Conservation (phyloP, 2,888 invertebrate species). For the Archips crataeganus region DNA sequence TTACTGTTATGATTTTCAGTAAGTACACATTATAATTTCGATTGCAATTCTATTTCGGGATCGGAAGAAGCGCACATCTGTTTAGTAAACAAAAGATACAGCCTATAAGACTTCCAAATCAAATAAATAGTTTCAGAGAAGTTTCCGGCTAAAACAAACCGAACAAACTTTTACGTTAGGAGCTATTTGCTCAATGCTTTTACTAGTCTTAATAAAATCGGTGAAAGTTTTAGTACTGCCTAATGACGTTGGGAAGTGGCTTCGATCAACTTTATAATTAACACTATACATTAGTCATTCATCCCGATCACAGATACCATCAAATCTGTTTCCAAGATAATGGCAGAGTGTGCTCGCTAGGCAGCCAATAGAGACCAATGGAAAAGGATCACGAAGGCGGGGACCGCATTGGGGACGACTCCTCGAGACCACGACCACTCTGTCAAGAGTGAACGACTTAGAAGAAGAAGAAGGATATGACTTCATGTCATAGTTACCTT, state of each 20-base stretch:
- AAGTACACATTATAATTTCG: neutral
- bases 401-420: too few species aligned
- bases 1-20: neutral
- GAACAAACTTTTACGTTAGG: conserved; percentile 33
- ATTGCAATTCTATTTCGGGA: neutral
- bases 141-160: conserved; percentile 35
- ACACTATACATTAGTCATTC: neutral
- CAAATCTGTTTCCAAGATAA: too few species aligned
- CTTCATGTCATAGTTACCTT: too few species aligned
- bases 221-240: conserved; percentile 7
- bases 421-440: too few species aligned
- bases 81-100: conserved; percentile 36
- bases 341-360: too few species aligned
- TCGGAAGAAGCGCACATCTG: neutral
- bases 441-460: too few species aligned
- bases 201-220: conserved; percentile 23
- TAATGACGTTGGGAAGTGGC: conserved; percentile 9
- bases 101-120: conserved; percentile 32
- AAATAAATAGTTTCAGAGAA: conserved; percentile 34
- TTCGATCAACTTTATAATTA: neutral
- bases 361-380: too few species aligned
- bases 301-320: too few species aligned
- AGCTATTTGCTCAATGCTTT: conserved; percentile 34
- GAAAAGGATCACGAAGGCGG: too few species aligned
- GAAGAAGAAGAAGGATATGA: too few species aligned